Conservation (phyloP, 2,888 invertebrate species). For the Pristionchus fissidentatus region DNA sequence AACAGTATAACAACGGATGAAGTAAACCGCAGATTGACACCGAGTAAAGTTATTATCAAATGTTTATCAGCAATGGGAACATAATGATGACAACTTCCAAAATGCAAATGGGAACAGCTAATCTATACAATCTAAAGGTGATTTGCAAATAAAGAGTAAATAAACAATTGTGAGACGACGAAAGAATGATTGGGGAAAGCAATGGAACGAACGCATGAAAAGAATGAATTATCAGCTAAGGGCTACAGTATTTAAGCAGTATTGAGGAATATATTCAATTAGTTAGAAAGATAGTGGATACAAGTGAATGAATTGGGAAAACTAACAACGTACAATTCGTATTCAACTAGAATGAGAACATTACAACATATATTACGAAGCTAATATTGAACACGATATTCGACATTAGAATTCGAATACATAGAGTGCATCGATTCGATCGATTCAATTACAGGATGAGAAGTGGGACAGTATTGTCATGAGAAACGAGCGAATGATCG, state of each 20-base stretch:
- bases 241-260: slow-evolving; percentile 19
- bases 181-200: slow-evolving; percentile 5
- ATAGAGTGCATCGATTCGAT: slow-evolving; percentile 38
- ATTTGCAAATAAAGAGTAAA: not conserved
- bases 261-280: not conserved
- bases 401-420: too few relatives aligned
- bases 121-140: slow-evolving; percentile 31
- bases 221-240: not conserved
- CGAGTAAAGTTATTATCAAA: not conserved
- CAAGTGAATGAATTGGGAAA: slow-evolving; percentile 30
- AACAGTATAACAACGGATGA: not conserved
- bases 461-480: not conserved
- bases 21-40: not conserved
- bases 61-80: slow-evolving; percentile 13
- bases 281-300: slow-evolving; percentile 21
- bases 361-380: not conserved
- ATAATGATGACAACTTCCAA: slow-evolving; percentile 22
- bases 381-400: slow-evolving; percentile 3
- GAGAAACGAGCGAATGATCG: not conserved
- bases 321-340: not conserved
- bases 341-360: not conserved
- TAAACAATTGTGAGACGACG: slow-evolving; percentile 38
- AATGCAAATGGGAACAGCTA: slow-evolving; percentile 24
- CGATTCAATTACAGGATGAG: not conserved
- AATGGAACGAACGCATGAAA: not conserved